Base-by-base conservation (phyloP, 2,113 vertebrate species). In the Protobothrops mucrosquamatus region DNA sequence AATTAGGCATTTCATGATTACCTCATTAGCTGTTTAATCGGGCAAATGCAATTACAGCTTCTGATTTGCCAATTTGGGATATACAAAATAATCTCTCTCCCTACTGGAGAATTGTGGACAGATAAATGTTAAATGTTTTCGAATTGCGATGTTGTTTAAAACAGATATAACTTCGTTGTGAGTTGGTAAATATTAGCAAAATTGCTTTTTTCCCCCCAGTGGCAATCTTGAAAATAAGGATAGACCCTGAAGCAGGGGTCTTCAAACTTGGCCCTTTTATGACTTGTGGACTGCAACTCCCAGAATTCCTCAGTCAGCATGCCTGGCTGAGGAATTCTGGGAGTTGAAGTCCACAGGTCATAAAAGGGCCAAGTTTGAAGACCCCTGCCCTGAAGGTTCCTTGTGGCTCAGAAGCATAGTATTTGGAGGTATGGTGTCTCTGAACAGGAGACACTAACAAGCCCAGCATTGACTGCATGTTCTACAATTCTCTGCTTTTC, bases 21-120 rank as follows among this genome's bases (percentile, higher is more conserved):
- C 23, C 95, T 95, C 96, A 59, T 91, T 85, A 95, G 95, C 93
- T 54, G 90, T 93, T 88, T 89, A 61, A 61, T 29, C 93, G 95
- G 92, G 93, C 74, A 94, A 54, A 69, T 0, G 4, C 29, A n/a
- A n/a, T 6, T 10, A 69, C 4, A 15, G n/a, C 2, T 69, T 64
- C 26, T 69, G 29, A 14, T 69, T 15, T 69, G 29, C 11, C 61
- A 69, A n/a, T 69, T 69, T 69, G 29, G 61, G 29, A n/a, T n/a
- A 69, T n/a, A 14, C 29, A 5, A 69, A 69, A n/a, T 69, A 69
- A 69, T 4, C 61, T 14, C 61, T n/a, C 61, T 14, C 61, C 4
- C 2, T n/a, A 14, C 29, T 69, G 29, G 29, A 69, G 29, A 69
- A n/a, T 69, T 69, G 11, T n/a, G 61, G 61, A 15, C 61, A 12